Evolutionary conservation across 2,888 invertebrate species (phyloP), one percentile per base, ranked within the genome.

Genomic region (Xylota segnis): DNA sequence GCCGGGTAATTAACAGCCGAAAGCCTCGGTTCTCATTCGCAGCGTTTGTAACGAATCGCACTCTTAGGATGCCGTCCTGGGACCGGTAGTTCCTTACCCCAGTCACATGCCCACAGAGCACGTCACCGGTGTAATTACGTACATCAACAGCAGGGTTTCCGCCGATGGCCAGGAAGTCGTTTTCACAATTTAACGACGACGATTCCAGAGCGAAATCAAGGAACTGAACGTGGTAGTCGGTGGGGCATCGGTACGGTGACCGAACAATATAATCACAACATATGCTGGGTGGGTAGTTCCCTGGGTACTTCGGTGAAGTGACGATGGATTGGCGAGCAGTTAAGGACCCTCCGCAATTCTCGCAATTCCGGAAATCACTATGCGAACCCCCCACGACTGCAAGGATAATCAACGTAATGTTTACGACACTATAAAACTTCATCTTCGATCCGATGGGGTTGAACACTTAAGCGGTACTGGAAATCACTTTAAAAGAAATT

Each of bases 221-320:
- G 88, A 94, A 94, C 88, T 94, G 93, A 34, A 95, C 90, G 79
- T 93, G 93, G 88, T 93, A 94, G 58, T 92, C 91, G 59, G 93
- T 93, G 12, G 93, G 91, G 86, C 94, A 94, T 5, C 90, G 91
- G 63, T 90, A 91, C 4, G 92, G 92, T 0, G 94, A 94, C 75
- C 93, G 93, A 27, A 95, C 89, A 4, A 91, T 90, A 87, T 93
- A 94, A 86, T 93, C 91, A 88, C 94, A 94, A 61, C 91, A 88
- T 2, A 90, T 88, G 81, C 93, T 91, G 3, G 89, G 75, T 0
- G 93, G 91, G 90, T 94, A 94, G 47, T 91, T 90, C 32, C 90
- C 89, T 0, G 94, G 94, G 89, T 94, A 94, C 88, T 93, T 92
- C 4, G 93, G 93, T n/a, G 94, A 94, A 76, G 91, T 90, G 1